These are phyloP conservation scores for Actinernus sp. DNA, from an alignment of 92 coral and sea anemone species.

Conservation along the genomic window DNA sequence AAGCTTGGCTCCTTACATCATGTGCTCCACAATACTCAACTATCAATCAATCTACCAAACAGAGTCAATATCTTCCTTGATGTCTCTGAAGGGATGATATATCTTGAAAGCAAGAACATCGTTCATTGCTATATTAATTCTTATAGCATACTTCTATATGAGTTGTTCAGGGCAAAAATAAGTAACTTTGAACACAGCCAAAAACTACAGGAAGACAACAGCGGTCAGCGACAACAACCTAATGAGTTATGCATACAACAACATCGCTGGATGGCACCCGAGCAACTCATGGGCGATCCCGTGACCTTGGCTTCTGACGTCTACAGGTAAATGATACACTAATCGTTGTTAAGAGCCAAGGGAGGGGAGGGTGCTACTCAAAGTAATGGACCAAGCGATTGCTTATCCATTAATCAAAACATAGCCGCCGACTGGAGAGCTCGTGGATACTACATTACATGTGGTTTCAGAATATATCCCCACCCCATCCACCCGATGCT, in stretches of 20 bases:
- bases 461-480: too few relatives aligned
- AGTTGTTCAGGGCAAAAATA: conserved; percentile 64
- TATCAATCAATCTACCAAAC: conserved; percentile 47
- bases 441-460: too few relatives aligned
- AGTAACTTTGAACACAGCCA: conserved; percentile 72
- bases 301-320: conserved; percentile 54
- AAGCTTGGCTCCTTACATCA: conserved; percentile 64
- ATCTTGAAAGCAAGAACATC: conserved; percentile 61
- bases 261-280: conserved; percentile 83
- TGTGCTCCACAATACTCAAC: conserved; percentile 68
- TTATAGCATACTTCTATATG: conserved; percentile 61
- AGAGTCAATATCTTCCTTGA: conserved; percentile 62
- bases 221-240: not conserved
- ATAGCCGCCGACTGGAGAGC: too few relatives aligned
- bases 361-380: too few relatives aligned
- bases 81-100: conserved; percentile 81
- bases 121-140: conserved; percentile 88
- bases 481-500: too few relatives aligned
- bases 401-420: too few relatives aligned
- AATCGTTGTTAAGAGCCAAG: too few relatives aligned
- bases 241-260: conserved; percentile 30
- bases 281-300: conserved; percentile 59
- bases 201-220: conserved; percentile 5
- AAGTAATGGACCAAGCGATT: too few relatives aligned
- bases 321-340: conserved; percentile 84